A percentile compares a stretch with the other conserved stretches of the same genome.
phyloP scores from a whole-genome alignment of 2,888 invertebrate genomes.

The Drosophila diplacantha region DNA sequence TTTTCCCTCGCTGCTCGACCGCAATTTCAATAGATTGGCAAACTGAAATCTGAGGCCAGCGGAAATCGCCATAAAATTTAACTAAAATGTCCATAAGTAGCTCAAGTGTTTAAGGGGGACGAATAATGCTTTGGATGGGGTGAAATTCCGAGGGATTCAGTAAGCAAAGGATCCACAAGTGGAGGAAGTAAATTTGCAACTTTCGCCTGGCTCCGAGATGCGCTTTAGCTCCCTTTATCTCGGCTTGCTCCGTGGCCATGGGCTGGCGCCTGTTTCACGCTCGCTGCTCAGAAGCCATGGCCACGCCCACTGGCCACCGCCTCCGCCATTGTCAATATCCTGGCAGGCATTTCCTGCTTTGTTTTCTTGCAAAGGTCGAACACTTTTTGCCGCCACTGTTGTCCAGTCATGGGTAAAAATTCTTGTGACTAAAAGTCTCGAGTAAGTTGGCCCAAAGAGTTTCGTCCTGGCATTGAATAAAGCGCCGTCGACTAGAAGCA shows the following conservation, averaged over 20 bases:
- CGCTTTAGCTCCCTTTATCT: constrained; percentile 35
- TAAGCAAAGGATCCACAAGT: constrained; percentile 54
- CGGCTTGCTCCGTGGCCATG: constrained; percentile 14
- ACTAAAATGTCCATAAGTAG: constrained; percentile 69
- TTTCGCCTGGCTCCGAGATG: constrained; percentile 47
- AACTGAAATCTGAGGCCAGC: constrained; percentile 49
- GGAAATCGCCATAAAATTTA: constrained; percentile 65
- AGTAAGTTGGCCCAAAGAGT: constrained; percentile 56
- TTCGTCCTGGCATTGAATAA: constrained; percentile 64
- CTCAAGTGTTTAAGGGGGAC: constrained; percentile 29
- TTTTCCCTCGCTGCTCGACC: constrained; percentile 54
- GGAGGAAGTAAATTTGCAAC: constrained; percentile 25
- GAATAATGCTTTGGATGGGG: constrained; percentile 16
- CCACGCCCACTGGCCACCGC: constrained; percentile 31
- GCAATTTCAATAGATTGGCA: constrained; percentile 69
- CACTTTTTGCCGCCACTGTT: constrained; percentile 49
- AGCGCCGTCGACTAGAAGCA: constrained; percentile 68
- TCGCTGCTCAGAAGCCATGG: constrained; percentile 46
- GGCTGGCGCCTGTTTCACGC: constrained; percentile 58
- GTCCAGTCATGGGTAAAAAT: constrained; percentile 63
- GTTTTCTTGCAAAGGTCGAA: constrained; percentile 56
- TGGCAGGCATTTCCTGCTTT: constrained; percentile 59
- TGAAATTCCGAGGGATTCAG: neutral
- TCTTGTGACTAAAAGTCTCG: constrained; percentile 51
- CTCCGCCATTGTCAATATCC: constrained; percentile 58